Evolutionary conservation across 2,113 vertebrate species (phyloP), one percentile per base, ranked within the genome.

Genomic region (Pituophis catenifer): DNA sequence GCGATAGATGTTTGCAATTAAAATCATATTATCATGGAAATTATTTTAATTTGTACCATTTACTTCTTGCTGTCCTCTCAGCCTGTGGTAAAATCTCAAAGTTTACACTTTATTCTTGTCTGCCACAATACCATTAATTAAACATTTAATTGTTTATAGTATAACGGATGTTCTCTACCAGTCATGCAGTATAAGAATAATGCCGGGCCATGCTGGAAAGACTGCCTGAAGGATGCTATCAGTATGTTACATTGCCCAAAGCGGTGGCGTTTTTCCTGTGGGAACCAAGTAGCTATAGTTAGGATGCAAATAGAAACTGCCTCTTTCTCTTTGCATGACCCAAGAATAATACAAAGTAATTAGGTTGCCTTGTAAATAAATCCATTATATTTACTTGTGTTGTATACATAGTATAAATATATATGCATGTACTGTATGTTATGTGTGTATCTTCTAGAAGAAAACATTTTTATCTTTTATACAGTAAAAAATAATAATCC

Each of bases 1-100:
- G 92, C 93, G 95, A 95, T 96, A 94, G 95, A 97, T 95, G 93
- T 92, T 58, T 94, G 86, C 95, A 86, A 97, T 96, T 96, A 93
- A 96, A 96, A 96, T 87, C 59, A 86, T 53, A 94, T 95, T 95
- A 97, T 29, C 12, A 65, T 44, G 91, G 62, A 87, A 95, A 95
- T 93, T 94, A 88, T 94, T 97, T 95, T 88, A 38, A 93, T 58
- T 91, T 93, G 70, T 95, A 90, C 24, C 94, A 48, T 92, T 95
- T 38, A 1, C 12, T 91, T 15, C 3, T 87, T 33, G 52, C 75
- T 48, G 11, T 33, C 44, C 38, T 29, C 85, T 94, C 86, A 95
- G 62, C 89, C 85, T 57, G 91, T 90, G 93, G 52, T 89, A 12
- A 93, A 93, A 55, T 92, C 1, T n/a, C 26, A 93, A 58, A 92